A percentile compares a stretch with the other conserved stretches of the same genome.
phyloP scores from a whole-genome alignment of 1,140 invertebrate species.

The Micrasema longulum region DNA sequence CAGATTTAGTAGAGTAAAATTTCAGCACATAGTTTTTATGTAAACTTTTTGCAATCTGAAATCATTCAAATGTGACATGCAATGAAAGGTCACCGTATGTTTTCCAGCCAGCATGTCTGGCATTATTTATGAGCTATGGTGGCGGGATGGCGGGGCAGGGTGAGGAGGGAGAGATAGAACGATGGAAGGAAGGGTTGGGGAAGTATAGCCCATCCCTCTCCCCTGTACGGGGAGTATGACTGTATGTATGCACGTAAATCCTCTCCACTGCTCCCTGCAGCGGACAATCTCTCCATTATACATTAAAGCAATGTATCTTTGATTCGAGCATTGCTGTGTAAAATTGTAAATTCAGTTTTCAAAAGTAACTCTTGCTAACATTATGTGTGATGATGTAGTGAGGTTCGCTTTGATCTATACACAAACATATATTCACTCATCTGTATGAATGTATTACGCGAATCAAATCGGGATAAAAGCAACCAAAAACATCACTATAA shows the following conservation, averaged over 20 bases:
- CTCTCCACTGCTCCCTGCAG: not conserved
- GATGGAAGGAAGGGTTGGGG: no score
- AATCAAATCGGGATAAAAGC: no score
- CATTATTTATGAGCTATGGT: conserved; percentile 16
- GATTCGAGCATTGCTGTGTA: conserved; percentile 26
- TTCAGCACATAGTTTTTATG: no score
- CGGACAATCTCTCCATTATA: not conserved
- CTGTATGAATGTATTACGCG: no score
- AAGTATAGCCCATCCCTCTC: not conserved
- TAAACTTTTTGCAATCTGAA: no score
- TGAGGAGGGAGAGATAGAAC: not conserved
- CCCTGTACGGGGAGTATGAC: not conserved
- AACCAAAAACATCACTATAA: no score
- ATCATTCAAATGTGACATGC: not conserved
- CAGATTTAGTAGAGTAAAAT: no score
- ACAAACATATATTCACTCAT: no score
- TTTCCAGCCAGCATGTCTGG: conserved; percentile 34
- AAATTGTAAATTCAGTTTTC: conserved; percentile 22
- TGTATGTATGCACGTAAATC: conserved; percentile 30
- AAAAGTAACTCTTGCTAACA: conserved; percentile 2
- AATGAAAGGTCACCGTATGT: conserved; percentile 32
- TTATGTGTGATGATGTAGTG: no score
- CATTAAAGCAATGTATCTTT: conserved; percentile 38
- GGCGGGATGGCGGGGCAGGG: not conserved
- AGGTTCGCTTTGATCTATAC: no score